phyloP scores from a whole-genome alignment of 2,888 invertebrate genomes.

The Iselma pallidipennis region DNA sequence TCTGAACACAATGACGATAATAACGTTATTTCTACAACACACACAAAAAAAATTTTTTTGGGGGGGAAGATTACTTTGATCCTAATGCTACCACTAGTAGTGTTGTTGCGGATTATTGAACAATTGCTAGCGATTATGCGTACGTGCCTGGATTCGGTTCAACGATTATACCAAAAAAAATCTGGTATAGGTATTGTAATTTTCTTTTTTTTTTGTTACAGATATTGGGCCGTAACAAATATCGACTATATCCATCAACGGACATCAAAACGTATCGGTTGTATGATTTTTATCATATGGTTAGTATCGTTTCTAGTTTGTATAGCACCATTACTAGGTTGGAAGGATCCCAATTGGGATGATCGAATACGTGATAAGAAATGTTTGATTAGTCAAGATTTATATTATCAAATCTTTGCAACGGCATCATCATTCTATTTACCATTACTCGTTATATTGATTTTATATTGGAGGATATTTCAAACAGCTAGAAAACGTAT shows the following conservation, averaged over 20 bases:
- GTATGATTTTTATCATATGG: slow-evolving; percentile 87
- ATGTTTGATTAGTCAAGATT: slow-evolving; percentile 84
- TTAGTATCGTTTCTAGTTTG: slow-evolving; percentile 80
- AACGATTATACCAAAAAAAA: no score
- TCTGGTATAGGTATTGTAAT: no score
- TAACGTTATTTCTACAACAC: no score
- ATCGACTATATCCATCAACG: slow-evolving; percentile 87
- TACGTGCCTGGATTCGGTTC: no score
- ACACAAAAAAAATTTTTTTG: no score
- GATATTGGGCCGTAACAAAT: slow-evolving; percentile 91
- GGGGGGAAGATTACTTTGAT: no score
- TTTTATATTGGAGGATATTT: slow-evolving; percentile 89
- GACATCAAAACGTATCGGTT: slow-evolving; percentile 73
- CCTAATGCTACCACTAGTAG: no score
- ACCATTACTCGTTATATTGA: slow-evolving; percentile 79
- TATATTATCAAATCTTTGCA: slow-evolving; percentile 84
- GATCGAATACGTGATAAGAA: slow-evolving; percentile 66
- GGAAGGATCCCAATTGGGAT: slow-evolving; percentile 72
- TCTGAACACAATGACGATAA: no score
- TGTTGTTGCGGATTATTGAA: no score
- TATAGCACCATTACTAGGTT: slow-evolving; percentile 84
- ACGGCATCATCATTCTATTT: slow-evolving; percentile 91
- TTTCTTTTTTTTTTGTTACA: slow-evolving; percentile 43
- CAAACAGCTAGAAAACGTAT: slow-evolving; percentile 87
- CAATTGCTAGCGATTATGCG: no score